Conservation (phyloP, 2,888 invertebrate species). For the Sinotaia quadrata region DNA sequence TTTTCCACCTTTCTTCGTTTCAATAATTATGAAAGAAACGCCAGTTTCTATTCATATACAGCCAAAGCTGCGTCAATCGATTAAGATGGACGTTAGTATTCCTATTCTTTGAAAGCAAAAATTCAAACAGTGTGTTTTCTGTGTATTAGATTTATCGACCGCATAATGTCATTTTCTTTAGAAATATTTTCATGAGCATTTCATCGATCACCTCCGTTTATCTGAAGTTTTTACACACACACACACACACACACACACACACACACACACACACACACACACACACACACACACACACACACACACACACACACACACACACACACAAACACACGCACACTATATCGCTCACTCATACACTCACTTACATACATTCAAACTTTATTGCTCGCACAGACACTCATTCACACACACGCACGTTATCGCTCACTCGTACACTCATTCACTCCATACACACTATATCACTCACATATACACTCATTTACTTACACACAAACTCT, state of each 20-base stretch:
- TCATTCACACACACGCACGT: constrained; percentile 1
- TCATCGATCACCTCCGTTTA: too few species aligned
- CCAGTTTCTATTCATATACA: too few species aligned
- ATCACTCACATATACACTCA: constrained; percentile 11
- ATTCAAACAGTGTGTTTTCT: too few species aligned
- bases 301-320: background rate
- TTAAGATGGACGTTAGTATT: too few species aligned
- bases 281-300: constrained; percentile 5
- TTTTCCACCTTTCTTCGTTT: too few species aligned
- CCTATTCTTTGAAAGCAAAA: too few species aligned
- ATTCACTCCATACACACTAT: background rate
- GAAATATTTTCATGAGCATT: too few species aligned
- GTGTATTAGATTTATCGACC: too few species aligned
- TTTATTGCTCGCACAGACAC: background rate
- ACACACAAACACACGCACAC: background rate
- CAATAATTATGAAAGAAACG: too few species aligned
- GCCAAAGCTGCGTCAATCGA: too few species aligned
- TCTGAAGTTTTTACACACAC: too few species aligned
- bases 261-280: constrained; percentile 10
- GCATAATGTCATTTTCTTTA: too few species aligned
- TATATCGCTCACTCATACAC: background rate
- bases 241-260: background rate
- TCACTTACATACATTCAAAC: background rate
- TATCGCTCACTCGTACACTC: constrained; percentile 3
- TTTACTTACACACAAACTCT: constrained; percentile 1